Evolutionary conservation across 2,113 vertebrate species (phyloP).

Genomic region (Corvus hawaiiensis): DNA sequence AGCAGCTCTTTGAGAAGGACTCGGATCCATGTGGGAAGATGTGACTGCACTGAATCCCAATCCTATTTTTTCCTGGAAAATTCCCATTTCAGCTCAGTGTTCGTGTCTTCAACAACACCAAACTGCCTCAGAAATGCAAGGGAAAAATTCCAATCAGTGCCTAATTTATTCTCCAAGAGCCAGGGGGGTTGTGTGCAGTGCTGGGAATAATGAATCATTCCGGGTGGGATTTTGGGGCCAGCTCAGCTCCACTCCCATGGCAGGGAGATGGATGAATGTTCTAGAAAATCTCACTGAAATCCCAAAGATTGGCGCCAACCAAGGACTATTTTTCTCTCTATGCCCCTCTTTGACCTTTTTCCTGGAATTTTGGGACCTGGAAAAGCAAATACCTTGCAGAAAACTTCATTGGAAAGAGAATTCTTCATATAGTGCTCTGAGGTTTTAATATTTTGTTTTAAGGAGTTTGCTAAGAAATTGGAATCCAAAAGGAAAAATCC

Average conservation of each 20-base stretch:
- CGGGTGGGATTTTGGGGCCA: background rate
- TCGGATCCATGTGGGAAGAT: too few relatives aligned
- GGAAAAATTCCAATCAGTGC: background rate
- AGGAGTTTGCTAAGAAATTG: background rate
- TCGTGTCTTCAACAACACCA: background rate
- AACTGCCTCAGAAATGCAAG: background rate
- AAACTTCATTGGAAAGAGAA: background rate
- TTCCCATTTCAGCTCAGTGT: fast-evolving
- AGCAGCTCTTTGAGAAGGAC: background rate
- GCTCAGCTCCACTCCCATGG: background rate
- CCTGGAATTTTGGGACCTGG: background rate
- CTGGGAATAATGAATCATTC: background rate
- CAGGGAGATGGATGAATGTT: background rate
- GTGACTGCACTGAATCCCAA: background rate
- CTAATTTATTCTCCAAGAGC: background rate
- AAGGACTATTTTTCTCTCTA: background rate
- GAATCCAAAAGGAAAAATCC: background rate
- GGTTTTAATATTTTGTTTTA: background rate
- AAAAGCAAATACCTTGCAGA: background rate
- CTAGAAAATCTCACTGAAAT: background rate
- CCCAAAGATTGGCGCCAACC: background rate
- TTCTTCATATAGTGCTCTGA: background rate
- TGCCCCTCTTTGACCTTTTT: background rate
- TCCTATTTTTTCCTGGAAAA: background rate
- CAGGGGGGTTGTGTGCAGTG: background rate